phyloP scores from a whole-genome alignment of 2,113 vertebrate species.

The Oreochromis niloticus region DNA sequence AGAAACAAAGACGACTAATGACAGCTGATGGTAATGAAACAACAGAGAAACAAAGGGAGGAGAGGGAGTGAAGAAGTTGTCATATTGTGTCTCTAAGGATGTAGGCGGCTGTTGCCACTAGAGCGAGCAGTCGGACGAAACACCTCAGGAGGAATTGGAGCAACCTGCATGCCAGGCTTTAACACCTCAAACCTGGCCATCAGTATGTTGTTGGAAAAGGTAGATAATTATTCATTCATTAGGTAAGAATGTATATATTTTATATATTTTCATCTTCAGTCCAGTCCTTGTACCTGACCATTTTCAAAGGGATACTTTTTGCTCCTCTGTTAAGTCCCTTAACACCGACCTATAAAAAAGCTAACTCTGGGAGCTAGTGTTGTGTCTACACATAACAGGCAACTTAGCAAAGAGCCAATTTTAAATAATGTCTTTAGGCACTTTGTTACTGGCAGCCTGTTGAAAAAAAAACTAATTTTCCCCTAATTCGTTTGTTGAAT shows the following conservation, averaged over 20 bases:
- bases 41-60: conserved; percentile 57
- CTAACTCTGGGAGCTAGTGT: not conserved
- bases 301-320: not conserved
- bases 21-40: conserved; percentile 75
- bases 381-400: not conserved
- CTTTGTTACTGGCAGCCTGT: not conserved
- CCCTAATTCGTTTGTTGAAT: not conserved
- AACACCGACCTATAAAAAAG: not conserved
- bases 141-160: conserved; percentile 35
- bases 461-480: not conserved
- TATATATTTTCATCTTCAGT: not conserved
- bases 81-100: conserved; percentile 46
- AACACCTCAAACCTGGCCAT: conserved; percentile 6
- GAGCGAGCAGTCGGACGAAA: conserved; percentile 41
- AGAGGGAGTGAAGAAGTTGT: conserved; percentile 65
- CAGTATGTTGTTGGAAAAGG: not conserved
- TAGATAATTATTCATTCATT: not conserved
- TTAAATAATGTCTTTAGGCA: not conserved
- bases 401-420: not conserved
- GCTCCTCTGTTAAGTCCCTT: not conserved
- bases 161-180: conserved; percentile 44
- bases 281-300: not conserved
- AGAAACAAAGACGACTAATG: conserved; percentile 66
- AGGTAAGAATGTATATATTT: not conserved
- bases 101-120: conserved; percentile 30